These are phyloP conservation scores for Aldabrachelys gigantea DNA, from an alignment of 2,113 vertebrate genomes.

Conservation along the genomic window DNA sequence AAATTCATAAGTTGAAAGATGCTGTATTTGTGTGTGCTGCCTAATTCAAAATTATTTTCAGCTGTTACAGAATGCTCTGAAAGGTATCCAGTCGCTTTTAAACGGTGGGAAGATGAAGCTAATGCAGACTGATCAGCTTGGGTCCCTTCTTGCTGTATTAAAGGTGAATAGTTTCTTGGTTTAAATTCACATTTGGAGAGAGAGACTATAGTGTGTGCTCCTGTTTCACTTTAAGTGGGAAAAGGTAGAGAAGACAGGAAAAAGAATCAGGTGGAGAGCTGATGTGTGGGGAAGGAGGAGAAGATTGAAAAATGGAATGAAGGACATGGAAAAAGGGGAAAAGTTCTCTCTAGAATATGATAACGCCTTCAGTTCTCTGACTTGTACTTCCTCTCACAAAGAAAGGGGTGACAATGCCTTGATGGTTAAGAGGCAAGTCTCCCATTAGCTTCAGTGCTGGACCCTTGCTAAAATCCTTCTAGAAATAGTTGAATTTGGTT, in stretches of 20 bases:
- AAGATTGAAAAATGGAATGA: neutral
- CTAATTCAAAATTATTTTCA: conserved; percentile 58
- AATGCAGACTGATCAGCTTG: conserved; percentile 85
- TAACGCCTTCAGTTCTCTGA: neutral
- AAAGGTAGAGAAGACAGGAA: neutral
- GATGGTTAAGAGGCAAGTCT: neutral
- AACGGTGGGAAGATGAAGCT: conserved; percentile 92
- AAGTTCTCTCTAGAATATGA: neutral
- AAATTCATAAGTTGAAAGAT: neutral
- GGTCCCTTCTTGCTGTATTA: conserved; percentile 89
- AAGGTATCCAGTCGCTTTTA: conserved; percentile 91
- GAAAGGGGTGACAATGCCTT: neutral
- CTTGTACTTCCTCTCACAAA: neutral
- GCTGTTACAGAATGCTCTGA: conserved; percentile 92
- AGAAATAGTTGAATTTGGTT: neutral
- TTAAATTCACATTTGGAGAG: neutral
- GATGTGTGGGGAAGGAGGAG: fast-evolving
- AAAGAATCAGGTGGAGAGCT: neutral
- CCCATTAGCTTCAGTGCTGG: neutral
- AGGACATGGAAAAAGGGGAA: fast-evolving
- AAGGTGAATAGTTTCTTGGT: conserved; percentile 81
- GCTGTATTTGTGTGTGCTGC: neutral
- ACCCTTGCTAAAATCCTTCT: neutral
- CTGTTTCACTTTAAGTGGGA: neutral
- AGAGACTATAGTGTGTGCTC: fast-evolving